Percentiles rank a stretch among this genome's conserved stretches.
Evolutionary conservation across 2,797 vertebrate genomes (phyloP).

Genomic region (Onychomys leucogaster): DNA sequence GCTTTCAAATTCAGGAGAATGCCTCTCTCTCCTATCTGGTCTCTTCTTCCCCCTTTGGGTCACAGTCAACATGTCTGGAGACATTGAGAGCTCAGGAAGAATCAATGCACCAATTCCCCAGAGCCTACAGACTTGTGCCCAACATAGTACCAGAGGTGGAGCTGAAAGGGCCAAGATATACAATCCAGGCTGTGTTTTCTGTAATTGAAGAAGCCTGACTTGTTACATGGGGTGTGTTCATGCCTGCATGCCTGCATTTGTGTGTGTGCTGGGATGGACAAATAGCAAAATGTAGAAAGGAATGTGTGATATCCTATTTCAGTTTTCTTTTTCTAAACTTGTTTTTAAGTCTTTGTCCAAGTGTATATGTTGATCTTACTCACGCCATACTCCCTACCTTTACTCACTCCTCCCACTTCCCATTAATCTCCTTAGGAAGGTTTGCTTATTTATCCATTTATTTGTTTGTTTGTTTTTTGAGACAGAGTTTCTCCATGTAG

Average conservation of each 20-base stretch:
- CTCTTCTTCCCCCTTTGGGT: background rate
- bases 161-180: too few relatives aligned
- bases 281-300: background rate
- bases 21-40: too few relatives aligned
- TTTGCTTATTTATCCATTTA: background rate
- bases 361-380: fast-evolving
- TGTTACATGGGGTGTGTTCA: background rate
- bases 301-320: background rate
- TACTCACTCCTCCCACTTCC: too few relatives aligned
- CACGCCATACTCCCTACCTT: background rate
- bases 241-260: background rate
- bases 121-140: background rate
- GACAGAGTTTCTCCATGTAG: too few relatives aligned
- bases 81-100: background rate
- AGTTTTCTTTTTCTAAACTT: background rate
- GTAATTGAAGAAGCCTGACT: background rate
- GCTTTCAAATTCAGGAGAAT: background rate
- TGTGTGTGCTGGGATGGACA: background rate
- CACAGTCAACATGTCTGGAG: background rate
- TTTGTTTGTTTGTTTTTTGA: too few relatives aligned
- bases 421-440: background rate
- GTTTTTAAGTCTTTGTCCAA: background rate
- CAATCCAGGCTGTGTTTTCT: background rate
- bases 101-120: background rate
- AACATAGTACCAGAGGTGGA: background rate